Conservation (phyloP, 2,888 invertebrate species). For the Ennomos fuscantarius region DNA sequence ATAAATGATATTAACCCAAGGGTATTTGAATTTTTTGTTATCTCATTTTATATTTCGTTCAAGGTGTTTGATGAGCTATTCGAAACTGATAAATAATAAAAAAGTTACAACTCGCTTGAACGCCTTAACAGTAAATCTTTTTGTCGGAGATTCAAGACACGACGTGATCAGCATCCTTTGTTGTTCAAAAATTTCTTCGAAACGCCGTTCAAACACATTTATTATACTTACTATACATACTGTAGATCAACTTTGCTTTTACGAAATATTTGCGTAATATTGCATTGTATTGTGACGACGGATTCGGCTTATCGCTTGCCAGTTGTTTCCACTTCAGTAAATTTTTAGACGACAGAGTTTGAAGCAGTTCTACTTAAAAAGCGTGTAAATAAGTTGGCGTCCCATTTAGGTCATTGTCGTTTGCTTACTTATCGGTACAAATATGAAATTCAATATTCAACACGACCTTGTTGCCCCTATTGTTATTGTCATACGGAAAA, state of each 20-base stretch:
- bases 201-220: conserved; percentile 13
- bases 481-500: background rate
- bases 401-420: conserved; percentile 7
- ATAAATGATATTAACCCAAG: background rate
- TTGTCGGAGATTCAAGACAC: conserved; percentile 6
- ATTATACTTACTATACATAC: too few species aligned
- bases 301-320: conserved; percentile 38
- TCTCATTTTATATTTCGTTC: conserved; percentile 13
- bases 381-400: conserved; percentile 8
- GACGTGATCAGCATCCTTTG: conserved; percentile 25
- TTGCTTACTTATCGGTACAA: background rate
- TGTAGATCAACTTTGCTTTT: conserved; percentile 28
- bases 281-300: conserved; percentile 35
- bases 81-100: conserved; percentile 15
- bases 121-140: conserved; percentile 19
- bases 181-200: conserved; percentile 39
- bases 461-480: too few species aligned
- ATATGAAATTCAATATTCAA: too few species aligned
- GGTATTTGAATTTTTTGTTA: conserved; percentile 11
- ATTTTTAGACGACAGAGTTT: conserved; percentile 20
- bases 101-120: conserved; percentile 13
- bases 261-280: conserved; percentile 47
- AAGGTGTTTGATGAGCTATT: conserved; percentile 10
- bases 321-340: conserved; percentile 47
- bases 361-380: conserved; percentile 14